Evolutionary conservation across 2,888 invertebrate species (phyloP), one percentile per base, ranked within the genome.

Genomic region (Pinctada fucata): DNA sequence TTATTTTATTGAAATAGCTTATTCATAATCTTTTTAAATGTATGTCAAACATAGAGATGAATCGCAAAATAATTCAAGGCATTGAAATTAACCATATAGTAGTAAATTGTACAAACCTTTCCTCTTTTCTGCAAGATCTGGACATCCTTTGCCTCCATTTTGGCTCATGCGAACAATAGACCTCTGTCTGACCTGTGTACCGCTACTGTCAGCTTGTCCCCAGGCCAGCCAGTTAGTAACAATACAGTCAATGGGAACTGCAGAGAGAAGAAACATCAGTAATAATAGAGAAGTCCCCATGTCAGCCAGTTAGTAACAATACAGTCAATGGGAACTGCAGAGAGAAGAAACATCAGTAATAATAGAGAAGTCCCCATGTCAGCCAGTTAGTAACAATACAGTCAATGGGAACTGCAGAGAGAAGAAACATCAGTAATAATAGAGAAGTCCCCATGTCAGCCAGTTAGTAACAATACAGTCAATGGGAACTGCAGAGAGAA

Each of bases 391-490:
- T 48, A n/a, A 76, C 75, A 16, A 63, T 47, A 63, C 75, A 76
- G 13, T 52, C 63, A 45, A 45, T n/a, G 58, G 58, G 48, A 47
- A 76, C 75, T 76, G 49, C 8, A 74, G 50, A n/a, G 10, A 63
- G 13, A 47, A 45, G 10, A 52, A 52, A 52, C 10, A 10, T 52
- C n/a, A n/a, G n/a, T n/a, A n/a, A n/a, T n/a, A n/a, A n/a, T n/a
- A n/a, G n/a, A n/a, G n/a, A n/a, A n/a, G 10, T 49, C 69, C 48
- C 75, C 75, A 76, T 47, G 6, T 3, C 63, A 13, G 1, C 75
- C 75, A 76, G 0, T 68, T 70, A 63, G 63, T 48, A n/a, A 76
- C 75, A 16, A 63, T 47, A 63, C 75, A 76, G 13, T 52, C 63
- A 45, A 45, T n/a, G 58, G 58, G 48, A 47, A 76, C 75, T 76